These are phyloP conservation scores for Papilio dardanus DNA, from an alignment of 1,140 invertebrate genomes.

Conservation along the genomic window DNA sequence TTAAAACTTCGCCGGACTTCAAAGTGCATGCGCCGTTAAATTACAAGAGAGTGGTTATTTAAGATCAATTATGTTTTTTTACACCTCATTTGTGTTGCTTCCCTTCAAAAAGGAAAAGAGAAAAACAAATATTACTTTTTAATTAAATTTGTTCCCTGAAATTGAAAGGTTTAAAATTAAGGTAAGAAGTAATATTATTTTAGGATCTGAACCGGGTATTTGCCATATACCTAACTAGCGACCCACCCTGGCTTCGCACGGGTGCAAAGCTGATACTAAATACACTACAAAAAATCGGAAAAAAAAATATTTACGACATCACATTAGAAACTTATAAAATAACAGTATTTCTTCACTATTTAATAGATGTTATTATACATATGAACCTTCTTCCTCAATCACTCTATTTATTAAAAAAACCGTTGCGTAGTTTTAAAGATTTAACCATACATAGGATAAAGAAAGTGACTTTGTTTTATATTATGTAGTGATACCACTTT, in stretches of 20 bases:
- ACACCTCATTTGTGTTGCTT: background rate
- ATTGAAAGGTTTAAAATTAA: background rate
- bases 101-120: background rate
- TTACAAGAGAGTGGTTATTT: background rate
- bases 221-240: background rate
- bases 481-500: too few relatives aligned
- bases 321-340: too few relatives aligned
- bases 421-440: too few relatives aligned
- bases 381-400: too few relatives aligned
- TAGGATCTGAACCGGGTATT: background rate
- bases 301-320: too few relatives aligned
- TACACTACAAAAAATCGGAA: too few relatives aligned
- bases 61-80: slow-evolving; percentile 6
- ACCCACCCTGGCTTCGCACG: background rate
- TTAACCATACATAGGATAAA: too few relatives aligned
- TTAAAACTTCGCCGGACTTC: background rate
- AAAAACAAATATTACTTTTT: background rate
- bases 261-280: too few relatives aligned
- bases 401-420: too few relatives aligned
- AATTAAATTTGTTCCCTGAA: background rate
- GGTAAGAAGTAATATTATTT: background rate
- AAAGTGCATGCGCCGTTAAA: background rate
- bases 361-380: too few relatives aligned
- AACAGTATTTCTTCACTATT: too few relatives aligned
- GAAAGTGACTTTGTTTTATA: too few relatives aligned